Percentiles rank a stretch among this genome's conserved stretches.
phyloP scores from a whole-genome alignment of 2,113 vertebrate genomes.

The Ovibos moschatus region DNA sequence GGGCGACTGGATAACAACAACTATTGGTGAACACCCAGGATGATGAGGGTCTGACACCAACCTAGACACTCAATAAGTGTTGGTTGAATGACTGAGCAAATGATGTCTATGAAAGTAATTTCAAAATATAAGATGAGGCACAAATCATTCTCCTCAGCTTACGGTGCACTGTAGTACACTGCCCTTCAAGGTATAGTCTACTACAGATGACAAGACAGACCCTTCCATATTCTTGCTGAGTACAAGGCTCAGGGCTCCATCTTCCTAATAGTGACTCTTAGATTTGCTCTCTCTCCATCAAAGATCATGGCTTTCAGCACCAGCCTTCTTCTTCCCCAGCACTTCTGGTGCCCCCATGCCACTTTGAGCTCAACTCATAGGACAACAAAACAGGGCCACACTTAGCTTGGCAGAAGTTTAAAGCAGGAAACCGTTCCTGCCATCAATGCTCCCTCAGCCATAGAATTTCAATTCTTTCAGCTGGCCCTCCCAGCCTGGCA shows the following conservation, averaged over 20 bases:
- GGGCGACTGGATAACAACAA: not conserved
- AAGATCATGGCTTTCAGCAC: not conserved
- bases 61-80: not conserved
- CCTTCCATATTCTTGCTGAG: not conserved
- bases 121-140: slow-evolving; percentile 1
- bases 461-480: not conserved
- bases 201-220: not conserved
- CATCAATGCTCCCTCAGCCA: not conserved
- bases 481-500: not conserved
- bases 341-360: not conserved
- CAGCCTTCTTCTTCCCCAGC: not conserved
- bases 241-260: not conserved
- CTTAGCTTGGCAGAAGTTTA: not conserved
- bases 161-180: not conserved
- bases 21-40: not conserved
- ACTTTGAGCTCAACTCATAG: not conserved
- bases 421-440: not conserved
- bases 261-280: slow-evolving; percentile 18
- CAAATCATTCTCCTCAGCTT: not conserved
- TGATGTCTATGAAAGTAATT: not conserved
- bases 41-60: not conserved
- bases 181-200: not conserved
- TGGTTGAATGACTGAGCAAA: slow-evolving; percentile 8
- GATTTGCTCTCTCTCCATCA: slow-evolving; percentile 20
- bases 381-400: not conserved